Base-by-base conservation (phyloP, 2,113 vertebrate genomes). In the Corapipo altera region DNA sequence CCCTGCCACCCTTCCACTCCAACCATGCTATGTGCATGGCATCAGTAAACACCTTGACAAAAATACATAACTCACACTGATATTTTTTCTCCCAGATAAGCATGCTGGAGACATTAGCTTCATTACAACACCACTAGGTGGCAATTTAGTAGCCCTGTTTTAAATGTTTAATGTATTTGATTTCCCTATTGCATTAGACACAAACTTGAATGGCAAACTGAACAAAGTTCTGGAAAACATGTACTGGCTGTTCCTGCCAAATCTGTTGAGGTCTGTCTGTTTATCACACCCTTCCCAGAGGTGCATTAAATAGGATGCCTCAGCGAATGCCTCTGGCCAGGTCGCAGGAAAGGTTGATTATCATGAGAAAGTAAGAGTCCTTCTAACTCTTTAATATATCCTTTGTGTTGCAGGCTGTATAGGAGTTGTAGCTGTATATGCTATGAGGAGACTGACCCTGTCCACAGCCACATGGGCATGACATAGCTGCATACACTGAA, bases 81-180 rank as follows among this genome's bases (percentile, higher is more conserved):
- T 57, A 5, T 39, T 67, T 92, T 64, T 65, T 73, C 11, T 35
- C 9, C 14, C 32, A 48, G 33, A 77, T 67, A 43, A 84, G 74
- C 37, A 12, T 16, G 14, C 16, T 11, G 14, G 30, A 74, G 69
- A 64, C 22, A n/a, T 7, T 66, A 84, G 27, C 71, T 91, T 90
- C 15, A 3, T 87, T 64, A 48, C 11, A 81, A 86, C 69, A 78
- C 96, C 95, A 97, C 96, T 96, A 96, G 96, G 84, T 96, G 96
- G 96, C 96, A 96, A 93, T 91, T 97, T 95, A 96, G 91, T 69
- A 93, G 91, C 44, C 95, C 44, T 72, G 15, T 86, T 95, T 48
- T 55, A 52, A 57, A 84, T 55, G 15, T 59, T 84, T 46, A 32
- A 52, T 81, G 6, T 55, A 52, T 75, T 72, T 28, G 1, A 20